Conservation (phyloP, 2,113 vertebrate genomes). For the Myrmecobius fasciatus region DNA sequence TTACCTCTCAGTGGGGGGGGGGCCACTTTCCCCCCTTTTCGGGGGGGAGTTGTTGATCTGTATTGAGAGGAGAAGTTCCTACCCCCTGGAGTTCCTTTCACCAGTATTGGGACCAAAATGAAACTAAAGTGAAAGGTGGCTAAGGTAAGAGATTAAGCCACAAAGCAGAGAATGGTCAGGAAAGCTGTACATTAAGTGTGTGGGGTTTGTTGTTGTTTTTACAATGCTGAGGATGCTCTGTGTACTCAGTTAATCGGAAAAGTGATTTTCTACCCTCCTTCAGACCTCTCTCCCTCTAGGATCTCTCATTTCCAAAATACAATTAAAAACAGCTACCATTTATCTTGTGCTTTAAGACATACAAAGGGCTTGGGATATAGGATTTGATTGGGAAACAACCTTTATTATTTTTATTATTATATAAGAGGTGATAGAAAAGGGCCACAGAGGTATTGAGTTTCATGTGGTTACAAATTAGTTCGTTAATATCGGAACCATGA, state of each 20-base stretch:
- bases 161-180: constrained; percentile 4
- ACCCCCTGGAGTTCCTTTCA: background rate
- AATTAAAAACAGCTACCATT: background rate
- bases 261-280: constrained; percentile 20
- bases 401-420: background rate
- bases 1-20: background rate
- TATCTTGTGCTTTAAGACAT: background rate
- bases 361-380: background rate
- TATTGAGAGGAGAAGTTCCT: background rate
- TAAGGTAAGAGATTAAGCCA: background rate
- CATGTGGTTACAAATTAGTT: background rate
- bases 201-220: too few relatives aligned
- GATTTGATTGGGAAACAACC: background rate
- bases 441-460: background rate
- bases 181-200: background rate
- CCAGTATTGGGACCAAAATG: background rate
- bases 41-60: background rate
- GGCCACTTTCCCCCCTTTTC: background rate
- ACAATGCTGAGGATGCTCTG: background rate
- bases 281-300: background rate
- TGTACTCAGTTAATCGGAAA: background rate
- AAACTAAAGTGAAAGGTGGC: background rate
- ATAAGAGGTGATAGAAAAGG: background rate
- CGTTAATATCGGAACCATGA: background rate
- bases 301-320: constrained; percentile 7